A percentile compares a stretch with the other conserved stretches of the same genome.
Conservation (phyloP, 2,113 vertebrate species). For the Heloderma charlesbogerti region DNA sequence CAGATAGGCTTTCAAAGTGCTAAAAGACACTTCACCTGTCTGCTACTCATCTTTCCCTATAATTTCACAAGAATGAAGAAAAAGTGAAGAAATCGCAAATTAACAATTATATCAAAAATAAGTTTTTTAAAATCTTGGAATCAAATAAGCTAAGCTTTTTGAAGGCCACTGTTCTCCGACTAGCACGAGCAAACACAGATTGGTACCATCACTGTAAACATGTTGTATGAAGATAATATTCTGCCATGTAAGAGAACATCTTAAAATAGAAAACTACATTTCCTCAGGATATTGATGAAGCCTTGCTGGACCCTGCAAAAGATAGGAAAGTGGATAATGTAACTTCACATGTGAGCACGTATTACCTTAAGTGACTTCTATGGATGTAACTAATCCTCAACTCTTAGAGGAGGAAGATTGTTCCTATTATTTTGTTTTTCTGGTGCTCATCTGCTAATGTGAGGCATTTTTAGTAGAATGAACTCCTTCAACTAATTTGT, state of each 20-base stretch:
- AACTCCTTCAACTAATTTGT: slow-evolving; percentile 28
- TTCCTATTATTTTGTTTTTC: slow-evolving; percentile 43
- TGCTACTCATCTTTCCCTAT: background rate
- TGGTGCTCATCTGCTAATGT: slow-evolving; percentile 39
- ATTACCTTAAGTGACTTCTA: slow-evolving; percentile 54
- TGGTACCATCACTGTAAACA: slow-evolving; percentile 67
- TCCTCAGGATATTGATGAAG: slow-evolving; percentile 68
- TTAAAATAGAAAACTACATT: slow-evolving; percentile 73
- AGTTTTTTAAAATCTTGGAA: slow-evolving; percentile 57
- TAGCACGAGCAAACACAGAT: slow-evolving; percentile 64
- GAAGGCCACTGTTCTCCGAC: slow-evolving; percentile 58
- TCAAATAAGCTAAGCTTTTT: slow-evolving; percentile 47
- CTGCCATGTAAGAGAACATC: slow-evolving; percentile 68
- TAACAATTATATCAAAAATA: slow-evolving; percentile 62
- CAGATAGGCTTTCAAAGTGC: background rate
- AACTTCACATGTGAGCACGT: slow-evolving; percentile 58
- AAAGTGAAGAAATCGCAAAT: slow-evolving; percentile 39
- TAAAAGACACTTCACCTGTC: background rate
- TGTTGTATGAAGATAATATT: slow-evolving; percentile 63
- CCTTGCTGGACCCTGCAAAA: slow-evolving; percentile 54
- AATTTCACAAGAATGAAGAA: slow-evolving; percentile 51
- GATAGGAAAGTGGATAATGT: slow-evolving; percentile 48
- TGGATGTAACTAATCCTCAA: slow-evolving; percentile 36
- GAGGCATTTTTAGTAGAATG: slow-evolving; percentile 5
- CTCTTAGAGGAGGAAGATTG: slow-evolving; percentile 26